Conservation (phyloP, 2,888 invertebrate species). For the Pseudococcus longispinus region DNA sequence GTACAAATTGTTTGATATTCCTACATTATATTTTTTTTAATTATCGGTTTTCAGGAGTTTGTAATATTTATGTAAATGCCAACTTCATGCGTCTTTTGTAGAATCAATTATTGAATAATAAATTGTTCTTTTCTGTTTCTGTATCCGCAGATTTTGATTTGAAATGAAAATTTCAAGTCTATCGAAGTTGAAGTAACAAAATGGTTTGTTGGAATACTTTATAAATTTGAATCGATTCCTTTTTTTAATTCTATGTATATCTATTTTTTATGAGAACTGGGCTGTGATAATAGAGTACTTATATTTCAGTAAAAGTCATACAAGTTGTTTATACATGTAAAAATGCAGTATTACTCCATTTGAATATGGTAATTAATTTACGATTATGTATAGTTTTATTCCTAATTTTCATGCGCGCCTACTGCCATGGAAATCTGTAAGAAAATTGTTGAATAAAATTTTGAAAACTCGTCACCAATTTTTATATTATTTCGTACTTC, state of each 20-base stretch:
- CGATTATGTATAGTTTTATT: not conserved
- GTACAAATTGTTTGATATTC: too few species aligned
- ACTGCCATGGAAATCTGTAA: not conserved
- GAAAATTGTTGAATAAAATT: not conserved
- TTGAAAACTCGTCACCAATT: not conserved
- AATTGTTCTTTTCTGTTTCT: not conserved
- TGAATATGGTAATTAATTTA: slow-evolving; percentile 9
- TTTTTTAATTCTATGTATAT: not conserved
- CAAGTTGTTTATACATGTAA: not conserved
- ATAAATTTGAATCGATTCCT: not conserved
- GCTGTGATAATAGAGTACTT: slow-evolving; percentile 55
- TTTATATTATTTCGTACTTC: not conserved
- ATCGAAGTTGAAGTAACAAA: not conserved
- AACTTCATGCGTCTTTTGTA: not conserved
- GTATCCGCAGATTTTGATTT: not conserved
- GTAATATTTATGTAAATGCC: not conserved
- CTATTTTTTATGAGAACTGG: slow-evolving; percentile 27
- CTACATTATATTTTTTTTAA: too few species aligned
- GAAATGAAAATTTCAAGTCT: not conserved
- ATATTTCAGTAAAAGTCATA: slow-evolving; percentile 41
- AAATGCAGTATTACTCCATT: not conserved
- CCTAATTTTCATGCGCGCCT: not conserved
- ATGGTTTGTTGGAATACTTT: not conserved
- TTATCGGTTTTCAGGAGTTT: too few species aligned
- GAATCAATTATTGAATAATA: not conserved